Evolutionary conservation across 2,888 invertebrate species (phyloP).

Genomic region (Argyresthia goedartella): DNA sequence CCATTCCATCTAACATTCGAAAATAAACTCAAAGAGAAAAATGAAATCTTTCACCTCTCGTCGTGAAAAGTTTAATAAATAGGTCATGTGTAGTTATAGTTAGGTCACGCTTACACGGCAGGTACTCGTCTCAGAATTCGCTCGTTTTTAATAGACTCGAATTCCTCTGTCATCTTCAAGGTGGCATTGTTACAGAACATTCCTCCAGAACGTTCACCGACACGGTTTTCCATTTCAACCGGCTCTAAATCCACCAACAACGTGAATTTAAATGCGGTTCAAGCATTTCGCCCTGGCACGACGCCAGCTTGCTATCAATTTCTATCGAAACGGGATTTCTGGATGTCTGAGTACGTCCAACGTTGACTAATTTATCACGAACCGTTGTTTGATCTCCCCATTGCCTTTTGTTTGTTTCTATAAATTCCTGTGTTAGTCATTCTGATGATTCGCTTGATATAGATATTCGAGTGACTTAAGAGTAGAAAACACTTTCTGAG

Average conservation of each 20-base stretch:
- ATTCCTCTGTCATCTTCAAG: slow-evolving; percentile 26
- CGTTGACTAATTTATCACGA: slow-evolving; percentile 17
- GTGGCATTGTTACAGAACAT: slow-evolving; percentile 15
- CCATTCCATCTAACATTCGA: too few relatives aligned
- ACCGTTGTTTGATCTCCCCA: slow-evolving; percentile 8
- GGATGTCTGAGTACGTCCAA: slow-evolving; percentile 26
- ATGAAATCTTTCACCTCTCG: neutral
- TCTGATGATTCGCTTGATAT: too few relatives aligned
- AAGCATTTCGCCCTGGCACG: slow-evolving; percentile 43
- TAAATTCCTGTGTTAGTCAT: too few relatives aligned
- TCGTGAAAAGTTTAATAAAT: neutral
- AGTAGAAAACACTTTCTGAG: too few relatives aligned
- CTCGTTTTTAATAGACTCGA: slow-evolving; percentile 33
- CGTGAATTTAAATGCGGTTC: slow-evolving; percentile 53
- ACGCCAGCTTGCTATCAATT: slow-evolving; percentile 50
- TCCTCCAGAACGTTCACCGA: slow-evolving; percentile 13
- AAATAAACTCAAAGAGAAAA: too few relatives aligned
- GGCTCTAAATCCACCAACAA: slow-evolving; percentile 32
- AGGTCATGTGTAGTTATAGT: neutral
- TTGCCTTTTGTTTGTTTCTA: slow-evolving; percentile 1
- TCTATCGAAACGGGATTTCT: slow-evolving; percentile 44
- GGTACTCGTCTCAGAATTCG: slow-evolving; percentile 4
- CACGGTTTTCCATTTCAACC: neutral
- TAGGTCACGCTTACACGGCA: neutral
- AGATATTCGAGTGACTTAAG: too few relatives aligned